Conservation (phyloP, 2,888 invertebrate species). For the Noctua janthina region DNA sequence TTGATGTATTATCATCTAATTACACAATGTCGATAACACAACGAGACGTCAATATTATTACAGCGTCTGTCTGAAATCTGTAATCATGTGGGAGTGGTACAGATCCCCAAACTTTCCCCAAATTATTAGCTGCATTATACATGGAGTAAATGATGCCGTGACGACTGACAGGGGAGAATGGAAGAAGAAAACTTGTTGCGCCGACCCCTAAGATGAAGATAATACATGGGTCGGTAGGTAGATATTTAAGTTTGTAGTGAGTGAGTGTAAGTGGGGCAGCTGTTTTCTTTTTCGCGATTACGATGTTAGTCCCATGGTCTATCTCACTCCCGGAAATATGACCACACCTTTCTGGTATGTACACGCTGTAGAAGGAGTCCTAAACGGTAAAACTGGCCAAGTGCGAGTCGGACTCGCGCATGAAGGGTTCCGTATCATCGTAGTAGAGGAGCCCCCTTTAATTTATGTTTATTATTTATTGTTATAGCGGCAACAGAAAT, state of each 20-base stretch:
- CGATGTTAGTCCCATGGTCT: neutral
- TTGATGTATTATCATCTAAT: neutral
- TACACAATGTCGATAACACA: neutral
- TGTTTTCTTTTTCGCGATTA: neutral
- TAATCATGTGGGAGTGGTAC: neutral
- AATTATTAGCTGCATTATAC: neutral
- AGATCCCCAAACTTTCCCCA: neutral
- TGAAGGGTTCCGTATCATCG: too few relatives aligned
- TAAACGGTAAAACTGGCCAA: too few relatives aligned
- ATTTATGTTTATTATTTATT: too few relatives aligned
- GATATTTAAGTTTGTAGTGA: neutral
- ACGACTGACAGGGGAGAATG: neutral
- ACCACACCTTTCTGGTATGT: neutral
- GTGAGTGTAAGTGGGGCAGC: neutral
- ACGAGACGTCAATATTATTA: neutral
- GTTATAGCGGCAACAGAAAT: too few relatives aligned
- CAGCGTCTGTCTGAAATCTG: neutral
- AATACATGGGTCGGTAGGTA: neutral
- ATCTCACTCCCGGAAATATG: neutral
- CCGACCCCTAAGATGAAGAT: neutral
- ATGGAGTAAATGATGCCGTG: neutral
- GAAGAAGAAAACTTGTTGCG: neutral
- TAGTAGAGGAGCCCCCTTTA: too few relatives aligned
- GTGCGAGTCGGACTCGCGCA: too few relatives aligned
- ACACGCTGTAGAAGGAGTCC: neutral